A percentile compares a stretch with the other conserved stretches of the same genome.
phyloP scores from a whole-genome alignment of 2,113 vertebrate genomes.

The Nerophis ophidion region DNA sequence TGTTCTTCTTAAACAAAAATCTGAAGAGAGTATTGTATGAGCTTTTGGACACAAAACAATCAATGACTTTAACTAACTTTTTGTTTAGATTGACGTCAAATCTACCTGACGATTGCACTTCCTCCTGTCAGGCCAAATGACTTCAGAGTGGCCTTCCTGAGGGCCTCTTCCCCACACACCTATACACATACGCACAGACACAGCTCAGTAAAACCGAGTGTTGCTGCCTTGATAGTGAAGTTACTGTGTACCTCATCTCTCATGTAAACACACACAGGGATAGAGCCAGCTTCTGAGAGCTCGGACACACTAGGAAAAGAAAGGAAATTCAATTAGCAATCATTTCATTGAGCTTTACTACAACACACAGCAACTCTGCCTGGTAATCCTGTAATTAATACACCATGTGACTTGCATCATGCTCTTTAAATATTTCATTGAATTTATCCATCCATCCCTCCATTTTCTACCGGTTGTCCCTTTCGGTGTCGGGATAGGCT shows the following conservation, averaged over 20 bases:
- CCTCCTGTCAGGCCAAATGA: slow-evolving; percentile 88
- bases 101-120: slow-evolving; percentile 86
- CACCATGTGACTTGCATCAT: too few relatives aligned
- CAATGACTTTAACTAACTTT: background rate
- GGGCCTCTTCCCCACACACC: slow-evolving; percentile 77
- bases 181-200: slow-evolving; percentile 41
- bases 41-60: background rate
- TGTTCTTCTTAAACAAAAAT: slow-evolving; percentile 64
- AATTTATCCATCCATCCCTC: too few relatives aligned
- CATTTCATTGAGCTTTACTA: background rate
- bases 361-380: slow-evolving; percentile 16
- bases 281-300: slow-evolving; percentile 47
- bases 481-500: too few relatives aligned
- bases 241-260: slow-evolving; percentile 64
- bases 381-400: too few relatives aligned
- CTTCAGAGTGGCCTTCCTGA: slow-evolving; percentile 81
- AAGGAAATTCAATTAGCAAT: slow-evolving; percentile 10
- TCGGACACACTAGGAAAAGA: slow-evolving; percentile 39
- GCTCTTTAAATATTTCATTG: too few relatives aligned
- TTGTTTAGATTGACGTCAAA: background rate
- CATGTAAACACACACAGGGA: slow-evolving; percentile 75
- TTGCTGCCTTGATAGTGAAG: slow-evolving; percentile 8
- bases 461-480: too few relatives aligned
- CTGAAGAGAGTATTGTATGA: slow-evolving; percentile 32
- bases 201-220: slow-evolving; percentile 13